A percentile compares a stretch with the other conserved stretches of the same genome.
Conservation (phyloP, 2,113 vertebrate species). For the Myrmophylax atrothorax region DNA sequence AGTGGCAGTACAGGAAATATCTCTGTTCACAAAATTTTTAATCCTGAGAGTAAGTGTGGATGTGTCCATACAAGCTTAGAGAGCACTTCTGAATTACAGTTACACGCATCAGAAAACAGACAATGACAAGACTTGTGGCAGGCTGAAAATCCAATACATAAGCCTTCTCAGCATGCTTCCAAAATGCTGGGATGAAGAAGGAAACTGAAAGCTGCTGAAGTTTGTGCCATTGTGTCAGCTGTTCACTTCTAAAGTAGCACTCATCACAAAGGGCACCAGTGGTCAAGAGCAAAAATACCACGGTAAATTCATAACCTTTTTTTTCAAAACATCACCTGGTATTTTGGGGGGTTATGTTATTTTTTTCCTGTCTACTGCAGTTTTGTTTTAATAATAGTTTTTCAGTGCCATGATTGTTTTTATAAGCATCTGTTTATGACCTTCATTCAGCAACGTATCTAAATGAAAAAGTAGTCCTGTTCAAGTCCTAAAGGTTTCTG, state of each 20-base stretch:
- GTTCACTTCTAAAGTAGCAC: conserved; percentile 6
- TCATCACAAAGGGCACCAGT: not conserved
- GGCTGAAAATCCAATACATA: not conserved
- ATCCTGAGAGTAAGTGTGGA: not conserved
- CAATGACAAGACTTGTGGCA: not conserved
- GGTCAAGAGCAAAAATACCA: not conserved
- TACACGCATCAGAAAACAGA: not conserved
- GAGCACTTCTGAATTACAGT: not conserved
- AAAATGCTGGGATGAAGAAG: not conserved
- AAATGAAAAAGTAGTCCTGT: not conserved
- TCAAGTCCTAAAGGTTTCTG: not conserved
- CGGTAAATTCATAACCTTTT: not conserved
- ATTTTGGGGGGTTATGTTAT: not conserved
- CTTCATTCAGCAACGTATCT: not conserved
- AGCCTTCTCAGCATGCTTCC: not conserved
- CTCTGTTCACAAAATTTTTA: conserved; percentile 27
- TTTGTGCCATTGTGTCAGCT: not conserved
- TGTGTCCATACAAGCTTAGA: not conserved
- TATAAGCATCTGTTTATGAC: not conserved
- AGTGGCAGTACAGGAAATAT: not conserved
- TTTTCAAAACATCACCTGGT: not conserved
- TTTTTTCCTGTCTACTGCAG: not conserved
- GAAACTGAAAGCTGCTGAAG: conserved; percentile 19
- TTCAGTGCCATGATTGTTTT: not conserved
- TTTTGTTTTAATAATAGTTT: not conserved